Percentiles rank a stretch among this genome's conserved stretches.
These are phyloP conservation scores for Macroteleia sp. DNA, from an alignment of 2,888 invertebrate genomes.

Conservation along the genomic window DNA sequence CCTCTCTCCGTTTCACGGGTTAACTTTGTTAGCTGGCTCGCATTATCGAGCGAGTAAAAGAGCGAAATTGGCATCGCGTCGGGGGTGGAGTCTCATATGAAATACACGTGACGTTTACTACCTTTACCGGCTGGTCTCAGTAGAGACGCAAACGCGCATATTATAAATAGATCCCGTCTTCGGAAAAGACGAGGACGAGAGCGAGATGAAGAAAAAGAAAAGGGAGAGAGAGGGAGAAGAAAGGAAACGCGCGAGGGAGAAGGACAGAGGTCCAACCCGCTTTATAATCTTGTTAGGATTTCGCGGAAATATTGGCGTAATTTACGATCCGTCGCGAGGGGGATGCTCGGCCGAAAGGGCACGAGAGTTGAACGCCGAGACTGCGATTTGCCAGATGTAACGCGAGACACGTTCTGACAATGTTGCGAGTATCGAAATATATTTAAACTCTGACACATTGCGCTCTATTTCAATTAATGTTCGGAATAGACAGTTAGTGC, in stretches of 20 bases:
- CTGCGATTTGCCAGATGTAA: constrained; percentile 61
- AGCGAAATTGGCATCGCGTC: constrained; percentile 81
- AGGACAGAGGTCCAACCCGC: constrained; percentile 76
- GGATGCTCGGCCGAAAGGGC: constrained; percentile 53
- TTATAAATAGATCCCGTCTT: constrained; percentile 81
- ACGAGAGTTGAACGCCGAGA: constrained; percentile 39
- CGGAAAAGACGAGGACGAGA: constrained; percentile 57
- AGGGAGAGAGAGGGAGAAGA: constrained; percentile 8
- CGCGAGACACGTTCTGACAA: constrained; percentile 48
- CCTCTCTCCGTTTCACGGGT: constrained; percentile 52
- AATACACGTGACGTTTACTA: constrained; percentile 84
- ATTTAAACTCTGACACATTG: constrained; percentile 61
- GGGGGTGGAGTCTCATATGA: constrained; percentile 83
- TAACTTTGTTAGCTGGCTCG: constrained; percentile 76
- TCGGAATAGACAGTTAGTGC: constrained; percentile 46
- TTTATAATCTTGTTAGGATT: constrained; percentile 84
- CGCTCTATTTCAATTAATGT: constrained; percentile 59
- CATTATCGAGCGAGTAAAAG: constrained; percentile 79
- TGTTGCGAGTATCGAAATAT: constrained; percentile 58
- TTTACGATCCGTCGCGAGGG: constrained; percentile 81
- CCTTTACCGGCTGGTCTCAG: constrained; percentile 80
- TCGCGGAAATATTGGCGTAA: constrained; percentile 83
- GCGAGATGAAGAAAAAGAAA: constrained; percentile 5
- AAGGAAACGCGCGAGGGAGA: constrained; percentile 37
- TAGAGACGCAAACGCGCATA: constrained; percentile 77